These are phyloP conservation scores for Drosophila jambulina DNA, from an alignment of 1,140 invertebrate genomes.

Conservation along the genomic window DNA sequence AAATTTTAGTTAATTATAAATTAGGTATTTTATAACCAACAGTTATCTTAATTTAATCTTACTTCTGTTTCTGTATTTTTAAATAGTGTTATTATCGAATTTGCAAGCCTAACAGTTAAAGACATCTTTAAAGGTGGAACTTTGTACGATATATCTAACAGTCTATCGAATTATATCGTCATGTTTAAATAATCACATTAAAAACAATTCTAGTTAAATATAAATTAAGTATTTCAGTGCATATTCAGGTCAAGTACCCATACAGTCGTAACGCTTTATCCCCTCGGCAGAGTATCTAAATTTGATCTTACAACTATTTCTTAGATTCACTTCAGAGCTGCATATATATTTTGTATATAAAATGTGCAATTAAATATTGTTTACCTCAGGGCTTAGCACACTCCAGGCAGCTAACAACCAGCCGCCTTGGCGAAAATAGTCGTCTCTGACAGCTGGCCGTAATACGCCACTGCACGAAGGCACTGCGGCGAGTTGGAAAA, in stretches of 20 bases:
- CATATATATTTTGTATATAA: not conserved
- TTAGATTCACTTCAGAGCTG: not conserved
- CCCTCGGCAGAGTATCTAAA: not conserved
- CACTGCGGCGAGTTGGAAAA: not conserved
- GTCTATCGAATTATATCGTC: too few relatives aligned
- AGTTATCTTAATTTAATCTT: too few relatives aligned
- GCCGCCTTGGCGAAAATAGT: not conserved
- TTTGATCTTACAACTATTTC: not conserved
- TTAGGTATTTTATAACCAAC: too few relatives aligned
- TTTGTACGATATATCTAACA: too few relatives aligned
- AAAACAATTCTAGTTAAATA: not conserved
- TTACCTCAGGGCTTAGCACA: conserved; percentile 10
- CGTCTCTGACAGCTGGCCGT: not conserved
- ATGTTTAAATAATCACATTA: not conserved
- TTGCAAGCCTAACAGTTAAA: too few relatives aligned
- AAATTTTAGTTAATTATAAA: too few relatives aligned
- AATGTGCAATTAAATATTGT: conserved; percentile 15
- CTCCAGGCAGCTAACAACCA: conserved; percentile 2
- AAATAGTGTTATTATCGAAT: too few relatives aligned
- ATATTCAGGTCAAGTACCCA: not conserved
- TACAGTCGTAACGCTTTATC: too few relatives aligned
- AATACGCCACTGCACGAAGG: not conserved
- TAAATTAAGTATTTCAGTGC: not conserved
- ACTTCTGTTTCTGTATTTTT: too few relatives aligned
- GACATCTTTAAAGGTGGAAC: too few relatives aligned